These are phyloP conservation scores for Spisula subtruncata DNA, from an alignment of 2,888 invertebrate genomes.

Conservation along the genomic window DNA sequence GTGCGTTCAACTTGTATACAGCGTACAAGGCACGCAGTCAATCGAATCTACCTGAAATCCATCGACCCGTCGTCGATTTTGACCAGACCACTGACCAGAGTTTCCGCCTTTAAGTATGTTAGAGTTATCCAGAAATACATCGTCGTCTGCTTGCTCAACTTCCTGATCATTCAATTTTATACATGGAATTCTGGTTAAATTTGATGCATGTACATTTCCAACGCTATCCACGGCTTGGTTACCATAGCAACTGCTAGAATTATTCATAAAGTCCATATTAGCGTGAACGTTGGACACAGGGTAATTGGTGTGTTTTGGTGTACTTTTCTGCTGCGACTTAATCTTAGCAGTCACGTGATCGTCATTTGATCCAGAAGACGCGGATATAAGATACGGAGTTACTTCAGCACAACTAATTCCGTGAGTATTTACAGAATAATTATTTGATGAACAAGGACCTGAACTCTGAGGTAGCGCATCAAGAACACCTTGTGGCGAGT, in stretches of 20 bases:
- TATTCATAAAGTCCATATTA: conserved; percentile 33
- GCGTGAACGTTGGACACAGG: conserved; percentile 60
- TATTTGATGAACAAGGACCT: not conserved
- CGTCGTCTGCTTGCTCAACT: conserved; percentile 54
- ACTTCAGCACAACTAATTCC: conserved; percentile 36
- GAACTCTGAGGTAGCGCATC: conserved; percentile 30
- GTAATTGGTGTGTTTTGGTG: conserved; percentile 33
- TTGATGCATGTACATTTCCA: conserved; percentile 59
- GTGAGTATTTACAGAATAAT: conserved; percentile 40
- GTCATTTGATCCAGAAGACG: not conserved
- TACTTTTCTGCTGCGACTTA: conserved; percentile 49
- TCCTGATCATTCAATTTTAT: conserved; percentile 60
- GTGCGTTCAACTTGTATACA: not conserved
- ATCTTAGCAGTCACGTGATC: not conserved
- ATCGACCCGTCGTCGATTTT: not conserved
- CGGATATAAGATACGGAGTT: conserved; percentile 37
- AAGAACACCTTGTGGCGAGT: conserved; percentile 45
- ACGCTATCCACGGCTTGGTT: conserved; percentile 41
- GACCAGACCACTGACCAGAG: not conserved
- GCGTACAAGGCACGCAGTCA: no score
- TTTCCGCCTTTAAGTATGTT: not conserved
- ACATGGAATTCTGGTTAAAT: conserved; percentile 54
- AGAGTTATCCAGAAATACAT: conserved; percentile 58
- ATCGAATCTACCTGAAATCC: not conserved
- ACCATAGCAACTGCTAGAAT: conserved; percentile 17